Evolutionary conservation across 2,113 vertebrate genomes (phyloP).

Genomic region (Triplophysa dalaica): DNA sequence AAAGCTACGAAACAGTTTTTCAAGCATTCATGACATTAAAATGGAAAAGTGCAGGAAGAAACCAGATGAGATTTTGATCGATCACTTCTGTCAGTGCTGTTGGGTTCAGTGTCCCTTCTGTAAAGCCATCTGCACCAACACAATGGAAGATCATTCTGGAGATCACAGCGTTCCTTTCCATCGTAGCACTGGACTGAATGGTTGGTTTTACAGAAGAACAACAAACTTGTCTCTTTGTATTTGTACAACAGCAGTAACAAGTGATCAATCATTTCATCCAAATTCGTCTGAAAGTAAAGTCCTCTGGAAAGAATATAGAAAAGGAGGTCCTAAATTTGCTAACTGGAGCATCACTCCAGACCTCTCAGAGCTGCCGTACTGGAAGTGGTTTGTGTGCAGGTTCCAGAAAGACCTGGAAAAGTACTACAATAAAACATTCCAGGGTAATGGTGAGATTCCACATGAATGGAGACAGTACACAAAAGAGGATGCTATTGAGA

Average conservation of each 20-base stretch:
- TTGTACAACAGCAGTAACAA: neutral
- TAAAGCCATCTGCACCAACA: slow-evolving; percentile 52
- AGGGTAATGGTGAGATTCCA: neutral
- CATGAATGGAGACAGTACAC: neutral
- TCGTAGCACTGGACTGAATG: neutral
- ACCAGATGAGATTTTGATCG: slow-evolving; percentile 42
- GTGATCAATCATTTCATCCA: neutral
- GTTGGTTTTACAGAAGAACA: neutral
- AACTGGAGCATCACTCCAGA: neutral
- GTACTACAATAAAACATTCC: neutral
- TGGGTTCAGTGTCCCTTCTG: slow-evolving; percentile 53
- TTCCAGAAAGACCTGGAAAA: neutral
- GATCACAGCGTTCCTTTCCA: slow-evolving; percentile 28
- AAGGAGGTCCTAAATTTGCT: neutral
- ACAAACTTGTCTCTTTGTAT: neutral
- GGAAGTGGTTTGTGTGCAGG: neutral
- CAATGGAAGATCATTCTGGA: slow-evolving; percentile 26
- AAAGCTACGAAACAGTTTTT: neutral
- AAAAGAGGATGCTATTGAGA: neutral
- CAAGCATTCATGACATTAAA: neutral
- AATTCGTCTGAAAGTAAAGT: neutral
- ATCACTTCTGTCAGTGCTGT: slow-evolving; percentile 48
- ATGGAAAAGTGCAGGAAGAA: slow-evolving; percentile 22
- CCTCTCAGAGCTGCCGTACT: neutral
- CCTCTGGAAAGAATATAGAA: neutral